A percentile compares a stretch with the other conserved stretches of the same genome.
Conservation (phyloP, 2,797 vertebrate species). For the Lacerta viridis region DNA sequence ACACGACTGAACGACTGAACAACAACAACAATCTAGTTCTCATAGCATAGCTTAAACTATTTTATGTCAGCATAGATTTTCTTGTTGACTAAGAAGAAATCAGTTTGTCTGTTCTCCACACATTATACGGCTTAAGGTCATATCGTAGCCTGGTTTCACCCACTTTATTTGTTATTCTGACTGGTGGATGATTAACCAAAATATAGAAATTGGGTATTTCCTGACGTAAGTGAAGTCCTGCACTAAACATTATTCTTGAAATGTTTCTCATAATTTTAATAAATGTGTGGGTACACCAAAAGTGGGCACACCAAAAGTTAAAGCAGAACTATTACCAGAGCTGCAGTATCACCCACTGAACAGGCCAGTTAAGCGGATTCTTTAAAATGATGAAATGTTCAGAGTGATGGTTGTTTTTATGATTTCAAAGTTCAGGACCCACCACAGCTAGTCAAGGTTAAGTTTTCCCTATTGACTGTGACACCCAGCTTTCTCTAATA, state of each 20-base stretch:
- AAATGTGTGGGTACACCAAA: background rate
- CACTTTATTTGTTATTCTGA: background rate
- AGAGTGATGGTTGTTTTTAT: slow-evolving; percentile 23
- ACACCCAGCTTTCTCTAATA: slow-evolving; percentile 35
- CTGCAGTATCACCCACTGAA: slow-evolving; percentile 4
- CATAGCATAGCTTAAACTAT: background rate
- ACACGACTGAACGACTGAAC: too few species aligned
- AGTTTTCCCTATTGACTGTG: slow-evolving; percentile 42
- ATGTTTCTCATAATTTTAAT: background rate
- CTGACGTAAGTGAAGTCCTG: background rate
- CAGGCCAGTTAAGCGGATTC: slow-evolving; percentile 20
- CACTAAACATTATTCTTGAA: background rate
- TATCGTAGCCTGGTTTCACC: background rate
- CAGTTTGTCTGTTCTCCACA: background rate
- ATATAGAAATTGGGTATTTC: background rate
- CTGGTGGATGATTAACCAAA: background rate
- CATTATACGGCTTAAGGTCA: background rate
- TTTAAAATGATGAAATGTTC: slow-evolving; percentile 27
- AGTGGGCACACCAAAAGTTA: background rate
- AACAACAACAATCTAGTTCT: background rate
- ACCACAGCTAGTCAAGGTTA: slow-evolving; percentile 25
- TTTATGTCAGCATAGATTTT: background rate
- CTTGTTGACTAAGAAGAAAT: slow-evolving; percentile 28
- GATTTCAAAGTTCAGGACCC: slow-evolving; percentile 15
- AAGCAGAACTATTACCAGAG: background rate